phyloP scores from a whole-genome alignment of 2,797 vertebrate genomes.

The Sebastes kiyomatsui region DNA sequence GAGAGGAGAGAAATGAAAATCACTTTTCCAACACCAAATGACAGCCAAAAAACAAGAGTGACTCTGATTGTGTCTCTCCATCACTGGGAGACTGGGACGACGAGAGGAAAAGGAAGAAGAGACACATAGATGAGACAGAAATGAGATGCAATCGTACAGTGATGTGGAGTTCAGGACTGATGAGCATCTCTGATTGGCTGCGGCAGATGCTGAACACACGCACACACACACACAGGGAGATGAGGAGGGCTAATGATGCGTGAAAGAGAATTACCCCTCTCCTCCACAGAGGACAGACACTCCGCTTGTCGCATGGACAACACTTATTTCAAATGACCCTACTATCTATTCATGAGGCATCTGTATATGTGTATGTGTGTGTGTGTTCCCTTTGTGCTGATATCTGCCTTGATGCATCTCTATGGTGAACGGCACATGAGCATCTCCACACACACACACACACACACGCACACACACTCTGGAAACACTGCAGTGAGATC shows the following conservation, averaged over 20 bases:
- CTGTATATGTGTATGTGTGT: not conserved
- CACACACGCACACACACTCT: not conserved
- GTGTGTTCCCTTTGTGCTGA: constrained; percentile 11
- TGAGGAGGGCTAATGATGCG: constrained; percentile 65
- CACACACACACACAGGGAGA: constrained; percentile 24
- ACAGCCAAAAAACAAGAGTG: constrained; percentile 27
- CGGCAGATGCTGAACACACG: constrained; percentile 43
- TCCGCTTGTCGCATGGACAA: constrained; percentile 45
- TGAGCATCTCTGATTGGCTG: constrained; percentile 55
- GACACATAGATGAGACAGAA: constrained; percentile 35
- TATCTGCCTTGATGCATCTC: not conserved
- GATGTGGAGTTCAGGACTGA: constrained; percentile 44
- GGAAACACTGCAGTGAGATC: constrained; percentile 10
- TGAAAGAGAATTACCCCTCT: constrained; percentile 71
- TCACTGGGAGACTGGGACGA: constrained; percentile 14
- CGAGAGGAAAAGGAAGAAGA: constrained; percentile 28
- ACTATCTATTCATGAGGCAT: constrained; percentile 57
- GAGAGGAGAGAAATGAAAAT: constrained; percentile 46
- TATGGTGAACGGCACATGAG: not conserved
- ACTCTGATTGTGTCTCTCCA: constrained; percentile 38
- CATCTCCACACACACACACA: not conserved
- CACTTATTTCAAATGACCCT: constrained; percentile 51
- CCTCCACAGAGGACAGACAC: constrained; percentile 64
- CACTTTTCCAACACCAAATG: constrained; percentile 40
- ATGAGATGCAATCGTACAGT: constrained; percentile 39